These are phyloP conservation scores for Ophion obscuratus DNA, from an alignment of 2,888 invertebrate species.

Conservation along the genomic window DNA sequence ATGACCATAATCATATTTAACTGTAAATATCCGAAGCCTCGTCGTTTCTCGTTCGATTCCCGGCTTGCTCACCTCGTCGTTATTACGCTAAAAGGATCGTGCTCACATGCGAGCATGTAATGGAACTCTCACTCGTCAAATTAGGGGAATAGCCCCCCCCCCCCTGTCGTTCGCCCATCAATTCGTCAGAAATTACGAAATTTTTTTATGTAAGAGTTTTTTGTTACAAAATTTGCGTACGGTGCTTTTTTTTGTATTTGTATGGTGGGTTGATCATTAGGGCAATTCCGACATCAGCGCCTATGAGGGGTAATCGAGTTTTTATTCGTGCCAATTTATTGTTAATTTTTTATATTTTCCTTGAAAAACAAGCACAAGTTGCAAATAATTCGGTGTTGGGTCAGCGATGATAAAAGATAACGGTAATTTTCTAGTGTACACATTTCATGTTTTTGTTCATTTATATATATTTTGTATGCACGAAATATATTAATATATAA, in stretches of 20 bases:
- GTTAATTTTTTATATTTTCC: background rate
- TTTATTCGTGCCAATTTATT: background rate
- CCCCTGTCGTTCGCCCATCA: background rate
- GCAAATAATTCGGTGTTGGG: no score
- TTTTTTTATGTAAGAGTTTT: conserved; percentile 17
- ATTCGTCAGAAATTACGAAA: conserved; percentile 39
- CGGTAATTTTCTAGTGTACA: no score
- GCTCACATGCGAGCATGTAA: conserved; percentile 20
- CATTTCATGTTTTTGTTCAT: no score
- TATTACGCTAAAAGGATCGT: conserved; percentile 30
- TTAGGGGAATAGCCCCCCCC: conserved; percentile 6
- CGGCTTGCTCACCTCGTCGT: conserved; percentile 4
- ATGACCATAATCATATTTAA: conserved; percentile 57
- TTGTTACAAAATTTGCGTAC: background rate
- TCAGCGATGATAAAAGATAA: no score
- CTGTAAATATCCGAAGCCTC: conserved; percentile 22
- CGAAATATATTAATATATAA: no score
- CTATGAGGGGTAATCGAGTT: background rate
- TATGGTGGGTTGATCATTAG: background rate
- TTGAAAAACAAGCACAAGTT: no score
- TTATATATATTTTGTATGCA: no score
- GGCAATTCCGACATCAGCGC: background rate
- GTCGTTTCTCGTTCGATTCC: conserved; percentile 1
- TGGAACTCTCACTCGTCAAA: conserved; percentile 35
- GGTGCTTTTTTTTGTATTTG: background rate